A percentile compares a stretch with the other conserved stretches of the same genome.
Evolutionary conservation across 2,888 invertebrate species (phyloP).

Genomic region (Ectropis crepuscularia): DNA sequence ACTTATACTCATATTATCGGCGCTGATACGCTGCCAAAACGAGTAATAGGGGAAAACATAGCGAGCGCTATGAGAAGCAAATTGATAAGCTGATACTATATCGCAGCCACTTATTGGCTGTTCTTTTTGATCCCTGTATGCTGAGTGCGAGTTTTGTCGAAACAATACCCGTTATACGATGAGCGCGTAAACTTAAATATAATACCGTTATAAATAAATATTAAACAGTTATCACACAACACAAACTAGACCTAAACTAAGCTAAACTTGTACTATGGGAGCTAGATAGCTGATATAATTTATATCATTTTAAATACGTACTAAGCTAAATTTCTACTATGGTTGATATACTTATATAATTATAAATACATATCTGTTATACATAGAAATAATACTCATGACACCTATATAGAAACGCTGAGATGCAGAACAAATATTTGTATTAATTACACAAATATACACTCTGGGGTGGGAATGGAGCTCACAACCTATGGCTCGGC

Average conservation of each 20-base stretch:
- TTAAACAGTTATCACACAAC: no score
- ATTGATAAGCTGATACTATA: conserved; percentile 27
- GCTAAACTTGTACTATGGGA: no score
- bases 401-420: neutral
- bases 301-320: no score
- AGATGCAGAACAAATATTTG: neutral
- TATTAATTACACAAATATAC: neutral
- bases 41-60: conserved; percentile 27
- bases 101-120: conserved; percentile 14
- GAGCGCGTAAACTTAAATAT: no score
- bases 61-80: conserved; percentile 22
- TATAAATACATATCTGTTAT: no score
- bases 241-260: no score
- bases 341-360: no score
- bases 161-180: neutral
- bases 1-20: conserved; percentile 22
- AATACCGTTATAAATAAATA: no score
- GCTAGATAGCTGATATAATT: no score
- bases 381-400: neutral
- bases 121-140: neutral
- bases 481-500: no score
- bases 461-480: no score
- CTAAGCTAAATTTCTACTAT: no score
- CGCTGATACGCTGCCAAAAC: conserved; percentile 28
- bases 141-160: neutral